phyloP scores from a whole-genome alignment of 1,140 invertebrate genomes.

The Zaprionus taronus region DNA sequence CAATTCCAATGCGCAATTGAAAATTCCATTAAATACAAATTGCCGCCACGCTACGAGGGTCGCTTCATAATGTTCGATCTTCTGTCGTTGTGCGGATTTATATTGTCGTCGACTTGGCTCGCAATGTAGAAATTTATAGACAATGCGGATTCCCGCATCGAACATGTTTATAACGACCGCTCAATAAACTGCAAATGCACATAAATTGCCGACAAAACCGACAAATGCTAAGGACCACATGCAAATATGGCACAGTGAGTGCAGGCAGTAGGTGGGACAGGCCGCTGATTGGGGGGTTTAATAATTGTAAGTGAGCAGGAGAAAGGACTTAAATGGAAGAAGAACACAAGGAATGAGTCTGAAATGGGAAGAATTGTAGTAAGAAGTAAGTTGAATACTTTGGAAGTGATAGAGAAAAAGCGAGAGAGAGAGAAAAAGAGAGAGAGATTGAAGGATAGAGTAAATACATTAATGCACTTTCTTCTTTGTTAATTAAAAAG shows the following conservation, averaged over 20 bases:
- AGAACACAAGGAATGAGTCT: not conserved
- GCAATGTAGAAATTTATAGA: conserved; percentile 53
- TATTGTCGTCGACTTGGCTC: conserved; percentile 44
- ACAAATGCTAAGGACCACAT: conserved; percentile 42
- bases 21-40: conserved; percentile 42
- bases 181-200: conserved; percentile 71
- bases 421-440: not conserved
- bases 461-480: too few relatives aligned
- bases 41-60: not conserved
- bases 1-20: conserved; percentile 12
- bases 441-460: not conserved
- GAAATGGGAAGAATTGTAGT: too few relatives aligned
- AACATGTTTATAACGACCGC: conserved; percentile 61
- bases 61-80: not conserved
- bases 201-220: conserved; percentile 38
- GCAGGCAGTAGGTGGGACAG: conserved; percentile 25
- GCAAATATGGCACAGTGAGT: conserved; percentile 42
- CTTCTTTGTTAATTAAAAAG: not conserved
- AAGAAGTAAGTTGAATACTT: too few relatives aligned
- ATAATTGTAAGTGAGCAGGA: not conserved
- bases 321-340: not conserved
- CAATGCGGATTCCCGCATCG: conserved; percentile 45
- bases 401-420: too few relatives aligned
- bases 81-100: conserved; percentile 16
- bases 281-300: too few relatives aligned